Evolutionary conservation across 1,140 invertebrate genomes (phyloP).

Genomic region (Caenorhabditis remanei): DNA sequence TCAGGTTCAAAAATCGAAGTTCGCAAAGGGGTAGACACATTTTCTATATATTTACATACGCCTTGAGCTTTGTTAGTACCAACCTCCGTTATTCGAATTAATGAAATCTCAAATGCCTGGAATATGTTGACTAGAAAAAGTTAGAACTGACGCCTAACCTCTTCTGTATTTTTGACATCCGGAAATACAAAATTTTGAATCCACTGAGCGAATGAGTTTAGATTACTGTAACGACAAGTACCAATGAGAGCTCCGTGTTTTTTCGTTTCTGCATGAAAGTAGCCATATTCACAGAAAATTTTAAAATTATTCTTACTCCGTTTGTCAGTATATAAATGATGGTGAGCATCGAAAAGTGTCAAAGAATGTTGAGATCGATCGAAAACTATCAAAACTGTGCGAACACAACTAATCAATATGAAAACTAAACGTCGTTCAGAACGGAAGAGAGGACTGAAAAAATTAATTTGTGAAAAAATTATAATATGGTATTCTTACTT

Average conservation of each 20-base stretch:
- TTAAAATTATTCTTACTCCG: neutral
- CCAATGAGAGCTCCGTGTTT: constrained; percentile 40
- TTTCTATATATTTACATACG: neutral
- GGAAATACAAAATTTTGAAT: constrained; percentile 25
- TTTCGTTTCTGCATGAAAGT: neutral
- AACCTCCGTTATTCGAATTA: constrained; percentile 4
- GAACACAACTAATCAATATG: constrained; percentile 30
- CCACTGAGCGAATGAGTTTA: constrained; percentile 23
- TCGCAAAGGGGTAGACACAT: neutral
- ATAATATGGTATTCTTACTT: neutral
- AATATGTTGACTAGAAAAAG: neutral
- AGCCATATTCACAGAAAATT: too few species aligned
- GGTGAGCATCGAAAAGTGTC: constrained; percentile 15
- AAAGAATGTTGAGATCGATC: constrained; percentile 1
- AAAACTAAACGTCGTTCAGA: constrained; percentile 6
- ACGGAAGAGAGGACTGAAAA: constrained; percentile 9
- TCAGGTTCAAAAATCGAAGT: neutral
- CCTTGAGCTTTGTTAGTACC: constrained; percentile 9
- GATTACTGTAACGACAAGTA: constrained; percentile 41
- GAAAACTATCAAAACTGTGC: constrained; percentile 24
- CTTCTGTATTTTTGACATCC: neutral
- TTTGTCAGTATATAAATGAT: neutral
- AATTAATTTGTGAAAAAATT: neutral
- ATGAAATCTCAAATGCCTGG: constrained; percentile 25
- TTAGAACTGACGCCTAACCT: neutral